A percentile compares a stretch with the other conserved stretches of the same genome.
These are phyloP conservation scores for Triops longicaudatus DNA, from an alignment of 1,140 invertebrate genomes.

Conservation along the genomic window DNA sequence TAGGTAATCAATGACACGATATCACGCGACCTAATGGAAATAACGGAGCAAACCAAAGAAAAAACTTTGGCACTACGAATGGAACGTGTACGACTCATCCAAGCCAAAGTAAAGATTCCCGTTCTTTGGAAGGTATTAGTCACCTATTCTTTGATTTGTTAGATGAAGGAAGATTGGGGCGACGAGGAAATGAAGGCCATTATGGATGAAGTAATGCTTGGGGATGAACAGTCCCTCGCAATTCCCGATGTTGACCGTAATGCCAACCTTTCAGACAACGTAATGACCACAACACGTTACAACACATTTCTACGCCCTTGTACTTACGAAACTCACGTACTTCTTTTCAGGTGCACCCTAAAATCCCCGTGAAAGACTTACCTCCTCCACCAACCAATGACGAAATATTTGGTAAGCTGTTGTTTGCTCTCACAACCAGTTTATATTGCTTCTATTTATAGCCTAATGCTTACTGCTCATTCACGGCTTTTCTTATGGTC, in stretches of 20 bases:
- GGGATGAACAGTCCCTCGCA: neutral
- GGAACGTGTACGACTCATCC: slow-evolving; percentile 40
- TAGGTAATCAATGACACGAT: slow-evolving; percentile 42
- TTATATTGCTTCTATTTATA: no score
- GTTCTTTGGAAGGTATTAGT: slow-evolving; percentile 29
- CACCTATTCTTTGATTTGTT: neutral
- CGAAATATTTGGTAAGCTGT: slow-evolving; percentile 40
- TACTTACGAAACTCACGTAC: neutral
- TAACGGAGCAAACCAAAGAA: slow-evolving; percentile 35
- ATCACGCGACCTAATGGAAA: slow-evolving; percentile 37
- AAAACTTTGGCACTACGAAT: slow-evolving; percentile 37
- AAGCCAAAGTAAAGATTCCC: slow-evolving; percentile 33
- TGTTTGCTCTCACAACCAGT: no score
- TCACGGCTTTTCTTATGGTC: no score
- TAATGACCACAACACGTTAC: neutral
- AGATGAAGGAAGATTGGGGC: slow-evolving; percentile 19
- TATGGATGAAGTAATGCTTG: neutral
- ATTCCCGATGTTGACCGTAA: neutral
- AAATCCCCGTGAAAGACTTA: slow-evolving; percentile 37
- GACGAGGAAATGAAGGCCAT: neutral
- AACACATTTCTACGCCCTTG: neutral
- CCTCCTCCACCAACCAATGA: slow-evolving; percentile 39
- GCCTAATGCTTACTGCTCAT: no score
- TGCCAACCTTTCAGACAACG: neutral
- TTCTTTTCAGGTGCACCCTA: neutral